These are phyloP conservation scores for Heliconius nattereri DNA, from an alignment of 1,140 invertebrate species.

Conservation along the genomic window DNA sequence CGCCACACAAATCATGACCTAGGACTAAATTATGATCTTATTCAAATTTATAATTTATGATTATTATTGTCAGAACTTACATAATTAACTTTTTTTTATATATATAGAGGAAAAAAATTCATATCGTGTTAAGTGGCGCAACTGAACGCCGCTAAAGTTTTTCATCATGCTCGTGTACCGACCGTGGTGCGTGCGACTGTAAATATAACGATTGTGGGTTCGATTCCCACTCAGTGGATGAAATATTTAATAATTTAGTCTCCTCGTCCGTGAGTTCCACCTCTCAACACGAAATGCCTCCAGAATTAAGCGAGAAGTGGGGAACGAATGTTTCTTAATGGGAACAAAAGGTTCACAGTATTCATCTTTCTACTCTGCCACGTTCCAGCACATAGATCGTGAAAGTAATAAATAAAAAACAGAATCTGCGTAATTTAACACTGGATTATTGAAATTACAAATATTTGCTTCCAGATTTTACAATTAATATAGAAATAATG, in stretches of 20 bases:
- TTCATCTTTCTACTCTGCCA: too few relatives aligned
- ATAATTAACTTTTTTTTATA: too few relatives aligned
- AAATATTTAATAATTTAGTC: too few relatives aligned
- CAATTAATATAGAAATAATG: neutral
- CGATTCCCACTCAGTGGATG: neutral
- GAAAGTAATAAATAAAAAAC: neutral
- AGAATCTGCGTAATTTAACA: too few relatives aligned
- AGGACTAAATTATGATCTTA: neutral
- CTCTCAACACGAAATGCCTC: neutral
- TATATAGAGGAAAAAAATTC: too few relatives aligned
- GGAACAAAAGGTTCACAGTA: too few relatives aligned
- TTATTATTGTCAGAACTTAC: neutral
- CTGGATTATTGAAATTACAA: too few relatives aligned
- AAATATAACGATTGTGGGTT: neutral
- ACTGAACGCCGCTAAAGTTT: too few relatives aligned
- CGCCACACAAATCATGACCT: conserved; percentile 33
- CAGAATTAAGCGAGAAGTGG: neutral
- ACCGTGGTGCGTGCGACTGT: neutral
- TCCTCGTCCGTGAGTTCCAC: neutral
- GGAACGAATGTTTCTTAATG: neutral
- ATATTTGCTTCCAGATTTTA: neutral
- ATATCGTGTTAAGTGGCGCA: too few relatives aligned
- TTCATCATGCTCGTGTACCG: too few relatives aligned
- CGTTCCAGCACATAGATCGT: neutral
- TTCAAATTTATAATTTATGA: neutral